phyloP scores from a whole-genome alignment of 2,888 invertebrate genomes.

The Urechis unicinctus region DNA sequence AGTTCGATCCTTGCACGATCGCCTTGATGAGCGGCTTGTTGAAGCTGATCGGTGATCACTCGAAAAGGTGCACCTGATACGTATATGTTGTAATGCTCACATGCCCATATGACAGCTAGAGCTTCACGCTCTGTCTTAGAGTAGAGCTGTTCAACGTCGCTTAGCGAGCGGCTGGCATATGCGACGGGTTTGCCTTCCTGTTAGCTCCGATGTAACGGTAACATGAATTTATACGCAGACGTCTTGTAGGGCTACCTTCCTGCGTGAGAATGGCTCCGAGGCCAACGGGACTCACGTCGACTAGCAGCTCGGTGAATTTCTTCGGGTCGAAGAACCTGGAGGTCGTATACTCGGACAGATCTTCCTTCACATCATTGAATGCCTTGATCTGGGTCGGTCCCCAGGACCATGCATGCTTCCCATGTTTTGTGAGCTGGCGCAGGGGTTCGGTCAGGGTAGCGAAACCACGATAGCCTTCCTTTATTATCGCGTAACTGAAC shows the following conservation, averaged over 20 bases:
- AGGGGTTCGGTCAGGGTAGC: conserved; percentile 20
- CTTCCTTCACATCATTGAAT: conserved; percentile 14
- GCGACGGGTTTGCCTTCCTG: not conserved
- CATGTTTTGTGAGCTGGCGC: too few species aligned
- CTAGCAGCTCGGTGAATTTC: conserved; percentile 12
- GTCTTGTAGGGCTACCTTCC: too few species aligned
- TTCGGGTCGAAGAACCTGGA: conserved; percentile 13
- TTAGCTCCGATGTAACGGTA: too few species aligned
- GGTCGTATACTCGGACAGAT: not conserved
- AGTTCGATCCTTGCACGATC: too few species aligned
- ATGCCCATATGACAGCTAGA: conserved; percentile 19
- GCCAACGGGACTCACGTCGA: conserved; percentile 20
- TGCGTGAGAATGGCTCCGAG: conserved; percentile 4
- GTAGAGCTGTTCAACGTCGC: conserved; percentile 24
- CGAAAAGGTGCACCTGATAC: too few species aligned
- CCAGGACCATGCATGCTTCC: too few species aligned
- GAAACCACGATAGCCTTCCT: too few species aligned
- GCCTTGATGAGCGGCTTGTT: too few species aligned
- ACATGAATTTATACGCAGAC: too few species aligned
- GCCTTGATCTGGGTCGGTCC: conserved; percentile 15
- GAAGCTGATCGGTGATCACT: too few species aligned
- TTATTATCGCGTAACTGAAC: too few species aligned
- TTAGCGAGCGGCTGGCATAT: conserved; percentile 23
- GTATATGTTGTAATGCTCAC: conserved; percentile 30
- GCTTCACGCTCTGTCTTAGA: conserved; percentile 28